Evolutionary conservation across 2,888 invertebrate genomes (phyloP).

Genomic region (Pyrochroa serraticornis): DNA sequence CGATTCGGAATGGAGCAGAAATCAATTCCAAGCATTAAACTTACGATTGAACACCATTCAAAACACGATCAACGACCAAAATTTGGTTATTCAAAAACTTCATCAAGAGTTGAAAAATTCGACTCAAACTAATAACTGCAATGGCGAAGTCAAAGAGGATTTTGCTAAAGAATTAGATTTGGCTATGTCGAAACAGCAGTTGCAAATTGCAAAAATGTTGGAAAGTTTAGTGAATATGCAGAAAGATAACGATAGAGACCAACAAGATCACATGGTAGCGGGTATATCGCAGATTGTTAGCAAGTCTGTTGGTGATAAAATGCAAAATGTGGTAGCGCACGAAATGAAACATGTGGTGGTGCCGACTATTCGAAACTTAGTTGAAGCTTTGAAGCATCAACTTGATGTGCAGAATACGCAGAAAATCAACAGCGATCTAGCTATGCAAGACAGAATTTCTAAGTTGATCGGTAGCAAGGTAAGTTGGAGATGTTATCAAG

Average conservation of each 20-base stretch:
- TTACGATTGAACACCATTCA: conserved; percentile 50
- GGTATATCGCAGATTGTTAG: conserved; percentile 61
- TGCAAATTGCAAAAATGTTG: conserved; percentile 53
- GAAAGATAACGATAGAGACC: conserved; percentile 60
- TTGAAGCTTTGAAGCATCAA: conserved; percentile 77
- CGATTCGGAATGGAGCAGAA: conserved; percentile 34
- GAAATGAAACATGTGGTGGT: conserved; percentile 64
- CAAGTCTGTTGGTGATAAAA: conserved; percentile 56
- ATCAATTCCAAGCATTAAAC: conserved; percentile 48
- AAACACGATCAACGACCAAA: conserved; percentile 51
- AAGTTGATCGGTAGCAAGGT: conserved; percentile 84
- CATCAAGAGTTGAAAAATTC: conserved; percentile 47
- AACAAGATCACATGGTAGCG: conserved; percentile 61
- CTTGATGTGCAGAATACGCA: conserved; percentile 75
- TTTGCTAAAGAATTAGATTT: conserved; percentile 52
- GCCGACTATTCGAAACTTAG: conserved; percentile 67
- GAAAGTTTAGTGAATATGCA: conserved; percentile 54
- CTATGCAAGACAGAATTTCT: conserved; percentile 79
- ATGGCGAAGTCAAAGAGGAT: conserved; percentile 40
- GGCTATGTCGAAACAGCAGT: conserved; percentile 52
- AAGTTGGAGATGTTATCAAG: conserved; percentile 33
- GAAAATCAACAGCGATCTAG: conserved; percentile 75
- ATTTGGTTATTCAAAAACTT: conserved; percentile 47
- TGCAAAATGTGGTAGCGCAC: conserved; percentile 62
- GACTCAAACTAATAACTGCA: conserved; percentile 34